phyloP scores from a whole-genome alignment of 2,797 vertebrate genomes.

The Pseudochromis fuscus region DNA sequence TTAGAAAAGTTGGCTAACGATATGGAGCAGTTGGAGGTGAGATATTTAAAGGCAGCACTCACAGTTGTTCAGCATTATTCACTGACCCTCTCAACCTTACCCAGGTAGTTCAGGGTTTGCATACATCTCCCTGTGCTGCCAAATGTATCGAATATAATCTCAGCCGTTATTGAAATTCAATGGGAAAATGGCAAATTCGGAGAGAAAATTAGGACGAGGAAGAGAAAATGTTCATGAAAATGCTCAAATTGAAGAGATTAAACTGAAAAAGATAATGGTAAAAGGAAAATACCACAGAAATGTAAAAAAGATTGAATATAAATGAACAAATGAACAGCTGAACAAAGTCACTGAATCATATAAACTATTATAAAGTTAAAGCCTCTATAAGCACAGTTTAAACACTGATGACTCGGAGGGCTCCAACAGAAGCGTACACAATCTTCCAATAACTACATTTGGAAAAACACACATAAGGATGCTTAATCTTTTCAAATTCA shows the following conservation, averaged over 20 bases:
- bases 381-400: not conserved
- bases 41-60: too few species aligned
- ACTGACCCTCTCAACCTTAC: not conserved
- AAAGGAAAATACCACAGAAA: not conserved
- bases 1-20: conserved; percentile 2
- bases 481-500: conserved; percentile 14
- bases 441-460: conserved; percentile 3
- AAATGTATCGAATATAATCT: not conserved
- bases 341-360: not conserved
- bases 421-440: too few species aligned
- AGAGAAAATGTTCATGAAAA: not conserved
- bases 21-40: conserved; percentile 10
- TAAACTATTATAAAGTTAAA: not conserved
- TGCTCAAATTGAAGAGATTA: not conserved
- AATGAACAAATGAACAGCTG: not conserved
- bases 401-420: not conserved
- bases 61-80: too few species aligned
- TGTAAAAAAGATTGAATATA: not conserved
- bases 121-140: not conserved
- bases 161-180: not conserved
- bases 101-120: not conserved
- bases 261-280: not conserved
- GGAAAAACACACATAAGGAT: conserved; percentile 8
- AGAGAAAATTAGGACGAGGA: not conserved
- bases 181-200: not conserved